phyloP scores from a whole-genome alignment of 2,888 invertebrate genomes.

The Cremastobaeus sp. region DNA sequence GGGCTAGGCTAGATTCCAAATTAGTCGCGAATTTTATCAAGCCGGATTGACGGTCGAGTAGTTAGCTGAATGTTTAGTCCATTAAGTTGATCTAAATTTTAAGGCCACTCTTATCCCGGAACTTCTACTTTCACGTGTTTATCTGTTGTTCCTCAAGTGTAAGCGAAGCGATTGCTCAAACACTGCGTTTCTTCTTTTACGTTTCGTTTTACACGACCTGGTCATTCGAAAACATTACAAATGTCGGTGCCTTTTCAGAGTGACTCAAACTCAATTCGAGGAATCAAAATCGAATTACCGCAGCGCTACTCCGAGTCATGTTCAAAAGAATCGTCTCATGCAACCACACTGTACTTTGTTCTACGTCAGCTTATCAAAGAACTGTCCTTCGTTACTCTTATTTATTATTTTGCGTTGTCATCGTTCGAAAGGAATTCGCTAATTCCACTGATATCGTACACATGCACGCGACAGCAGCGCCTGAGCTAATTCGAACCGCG shows the following conservation, averaged over 20 bases:
- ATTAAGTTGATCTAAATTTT: too few relatives aligned
- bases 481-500: constrained; percentile 11
- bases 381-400: constrained; percentile 53
- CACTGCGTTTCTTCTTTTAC: too few relatives aligned
- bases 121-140: too few relatives aligned
- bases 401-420: constrained; percentile 52
- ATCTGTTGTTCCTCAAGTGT: too few relatives aligned
- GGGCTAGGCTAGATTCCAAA: too few relatives aligned
- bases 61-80: too few relatives aligned
- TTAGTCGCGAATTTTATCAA: too few relatives aligned
- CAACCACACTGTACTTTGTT: constrained; percentile 39
- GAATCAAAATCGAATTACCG: neutral
- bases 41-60: too few relatives aligned
- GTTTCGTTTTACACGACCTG: neutral
- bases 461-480: constrained; percentile 20
- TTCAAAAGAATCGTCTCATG: constrained; percentile 10
- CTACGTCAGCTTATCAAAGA: constrained; percentile 57
- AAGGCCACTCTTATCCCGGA: too few relatives aligned
- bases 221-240: constrained; percentile 2
- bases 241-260: constrained; percentile 13
- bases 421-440: constrained; percentile 38
- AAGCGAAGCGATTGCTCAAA: too few relatives aligned
- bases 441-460: constrained; percentile 33
- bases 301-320: neutral
- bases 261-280: neutral